A percentile compares a stretch with the other conserved stretches of the same genome.
Evolutionary conservation across 2,113 vertebrate species (phyloP).

Genomic region (Pseudorasbora parva): DNA sequence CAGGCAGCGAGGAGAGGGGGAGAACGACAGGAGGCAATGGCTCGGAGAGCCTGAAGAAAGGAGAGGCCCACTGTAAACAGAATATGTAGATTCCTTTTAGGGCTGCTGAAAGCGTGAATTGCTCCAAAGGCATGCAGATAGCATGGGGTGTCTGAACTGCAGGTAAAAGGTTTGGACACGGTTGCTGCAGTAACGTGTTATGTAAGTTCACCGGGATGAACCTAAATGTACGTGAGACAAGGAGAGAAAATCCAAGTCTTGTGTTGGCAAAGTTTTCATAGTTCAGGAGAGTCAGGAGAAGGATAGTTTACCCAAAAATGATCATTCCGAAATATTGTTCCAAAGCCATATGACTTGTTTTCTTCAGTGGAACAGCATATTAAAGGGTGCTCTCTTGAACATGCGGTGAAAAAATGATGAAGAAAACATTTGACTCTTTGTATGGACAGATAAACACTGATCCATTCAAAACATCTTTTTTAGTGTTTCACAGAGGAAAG

Average conservation of each 20-base stretch:
- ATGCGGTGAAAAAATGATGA: background rate
- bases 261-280: background rate
- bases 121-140: conserved; percentile 39
- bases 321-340: background rate
- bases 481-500: conserved; percentile 6
- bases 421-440: background rate
- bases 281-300: background rate
- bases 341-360: background rate
- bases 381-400: background rate
- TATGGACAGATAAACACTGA: background rate
- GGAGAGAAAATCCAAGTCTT: background rate
- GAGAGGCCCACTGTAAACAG: conserved; percentile 51
- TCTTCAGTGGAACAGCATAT: background rate
- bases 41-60: conserved; percentile 42
- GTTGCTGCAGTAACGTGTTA: conserved; percentile 28
- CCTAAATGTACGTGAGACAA: background rate
- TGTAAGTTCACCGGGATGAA: background rate
- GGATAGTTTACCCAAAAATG: background rate
- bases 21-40: conserved; percentile 29
- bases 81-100: conserved; percentile 41
- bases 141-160: conserved; percentile 33
- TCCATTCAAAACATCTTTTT: background rate
- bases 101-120: background rate
- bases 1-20: conserved; percentile 21
- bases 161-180: conserved; percentile 14